A percentile compares a stretch with the other conserved stretches of the same genome.
Conservation (phyloP, 2,113 vertebrate species). For the Nothocercus julius region DNA sequence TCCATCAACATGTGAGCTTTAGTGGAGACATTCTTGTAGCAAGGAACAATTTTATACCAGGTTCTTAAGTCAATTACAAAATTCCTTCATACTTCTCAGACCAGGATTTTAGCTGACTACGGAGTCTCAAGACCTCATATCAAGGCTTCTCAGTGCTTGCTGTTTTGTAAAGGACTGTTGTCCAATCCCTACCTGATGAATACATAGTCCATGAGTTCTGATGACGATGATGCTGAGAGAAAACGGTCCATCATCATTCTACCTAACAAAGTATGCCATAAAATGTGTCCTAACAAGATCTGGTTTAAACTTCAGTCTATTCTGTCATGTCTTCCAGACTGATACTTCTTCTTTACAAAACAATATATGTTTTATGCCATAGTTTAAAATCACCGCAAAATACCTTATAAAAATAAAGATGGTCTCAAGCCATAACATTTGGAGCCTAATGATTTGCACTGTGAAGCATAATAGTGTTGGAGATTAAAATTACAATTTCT, state of each 20-base stretch:
- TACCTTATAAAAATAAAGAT: not conserved
- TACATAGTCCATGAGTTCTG: accelerated
- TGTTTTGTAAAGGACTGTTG: not conserved
- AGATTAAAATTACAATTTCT: not conserved
- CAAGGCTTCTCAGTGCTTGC: not conserved
- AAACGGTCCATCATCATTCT: not conserved
- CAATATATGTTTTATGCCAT: not conserved
- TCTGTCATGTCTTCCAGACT: not conserved
- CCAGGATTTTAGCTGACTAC: not conserved
- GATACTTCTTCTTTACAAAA: not conserved
- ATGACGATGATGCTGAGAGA: not conserved
- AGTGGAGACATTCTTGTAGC: not conserved
- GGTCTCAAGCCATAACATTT: not conserved
- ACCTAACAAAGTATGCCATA: not conserved
- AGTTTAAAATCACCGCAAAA: not conserved
- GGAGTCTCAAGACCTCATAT: not conserved
- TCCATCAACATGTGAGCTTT: not conserved
- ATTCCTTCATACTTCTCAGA: not conserved
- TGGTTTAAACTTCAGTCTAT: not conserved
- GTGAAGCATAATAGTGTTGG: not conserved
- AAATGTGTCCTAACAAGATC: not conserved
- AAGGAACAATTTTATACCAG: not conserved
- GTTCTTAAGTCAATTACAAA: not conserved
- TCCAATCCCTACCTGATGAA: not conserved
- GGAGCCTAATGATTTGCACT: not conserved